A percentile compares a stretch with the other conserved stretches of the same genome.
These are phyloP conservation scores for Amphiprion ocellaris DNA, from an alignment of 2,113 vertebrate species.

Conservation along the genomic window DNA sequence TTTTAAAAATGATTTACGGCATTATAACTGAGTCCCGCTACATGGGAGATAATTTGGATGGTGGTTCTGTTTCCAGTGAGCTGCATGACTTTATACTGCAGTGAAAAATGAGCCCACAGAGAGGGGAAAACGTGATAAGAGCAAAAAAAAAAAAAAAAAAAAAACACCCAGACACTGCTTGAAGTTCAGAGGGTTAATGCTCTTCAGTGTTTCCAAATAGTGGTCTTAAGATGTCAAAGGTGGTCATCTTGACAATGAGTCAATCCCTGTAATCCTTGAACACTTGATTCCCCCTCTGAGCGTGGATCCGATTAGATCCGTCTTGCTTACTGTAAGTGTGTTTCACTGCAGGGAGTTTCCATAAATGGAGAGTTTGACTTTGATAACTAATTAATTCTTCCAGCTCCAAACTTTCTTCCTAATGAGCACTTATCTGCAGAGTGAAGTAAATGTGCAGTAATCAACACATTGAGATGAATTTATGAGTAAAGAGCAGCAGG, in stretches of 20 bases:
- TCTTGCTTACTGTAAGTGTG: constrained; percentile 5
- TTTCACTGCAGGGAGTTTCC: constrained; percentile 15
- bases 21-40: no score
- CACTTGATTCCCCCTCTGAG: constrained; percentile 19
- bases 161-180: no score
- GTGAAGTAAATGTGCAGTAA: constrained; percentile 9
- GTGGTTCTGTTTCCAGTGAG: no score
- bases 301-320: constrained; percentile 48
- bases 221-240: constrained; percentile 40
- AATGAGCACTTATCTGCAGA: constrained; percentile 36
- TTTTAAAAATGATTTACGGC: no score
- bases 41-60: no score
- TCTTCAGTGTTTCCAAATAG: constrained; percentile 41
- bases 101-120: no score
- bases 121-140: no score
- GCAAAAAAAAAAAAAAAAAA: no score
- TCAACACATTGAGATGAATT: constrained; percentile 12
- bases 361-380: constrained; percentile 39
- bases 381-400: constrained; percentile 21
- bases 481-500: constrained; percentile 3
- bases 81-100: no score
- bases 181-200: neutral
- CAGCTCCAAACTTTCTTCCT: constrained; percentile 29
- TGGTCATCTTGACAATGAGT: constrained; percentile 49
- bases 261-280: constrained; percentile 26